Evolutionary conservation across 2,797 vertebrate species (phyloP), one percentile per base, ranked within the genome.

Genomic region (Accipiter minullus): DNA sequence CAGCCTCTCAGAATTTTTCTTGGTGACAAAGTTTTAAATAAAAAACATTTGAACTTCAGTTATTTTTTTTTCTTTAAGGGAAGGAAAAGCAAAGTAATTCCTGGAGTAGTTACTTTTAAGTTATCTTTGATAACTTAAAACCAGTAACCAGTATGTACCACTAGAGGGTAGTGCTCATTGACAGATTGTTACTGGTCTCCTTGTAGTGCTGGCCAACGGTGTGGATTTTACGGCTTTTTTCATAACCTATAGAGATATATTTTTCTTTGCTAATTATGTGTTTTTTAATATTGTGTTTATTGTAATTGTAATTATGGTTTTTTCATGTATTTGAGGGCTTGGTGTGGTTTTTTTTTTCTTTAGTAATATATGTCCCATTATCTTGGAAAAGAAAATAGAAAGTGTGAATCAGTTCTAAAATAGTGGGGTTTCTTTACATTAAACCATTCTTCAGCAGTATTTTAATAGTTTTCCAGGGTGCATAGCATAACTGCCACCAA

Each of bases 141-240:
- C 48, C 15, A 50, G 48, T 50, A 50, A 50, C 80, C 93, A 44
- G 23, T 45, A 15, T 48, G 3, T 6, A 80, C 96, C 96, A 80
- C 93, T 89, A 96, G 96, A 94, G 92, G 95, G 95, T 76, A 86
- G 88, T 97, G 84, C 92, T 80, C 63, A 21, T 63, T 93, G 84
- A 36, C n/a, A 55, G 45, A 76, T 89, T 31, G 1, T 52, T 74
- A 3, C 34, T 69, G 31, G 4, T 58, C 8, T 63, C 8, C 3
- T 52, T 71, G 20, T 26, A 44, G 31, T 18, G 14, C 60, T 91
- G 44, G 6, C 45, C 40, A 42, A 0, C 29, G 26, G 5, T 3
- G 26, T 64, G n/a, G 45, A 11, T 59, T 42, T 44, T 55, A 0
- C 45, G 34, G 22, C 9, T 77, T 56, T 14, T 72, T 81, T 79